A percentile compares a stretch with the other conserved stretches of the same genome.
These are phyloP conservation scores for Panthera leo DNA, from an alignment of 2,113 vertebrate species.

Conservation along the genomic window DNA sequence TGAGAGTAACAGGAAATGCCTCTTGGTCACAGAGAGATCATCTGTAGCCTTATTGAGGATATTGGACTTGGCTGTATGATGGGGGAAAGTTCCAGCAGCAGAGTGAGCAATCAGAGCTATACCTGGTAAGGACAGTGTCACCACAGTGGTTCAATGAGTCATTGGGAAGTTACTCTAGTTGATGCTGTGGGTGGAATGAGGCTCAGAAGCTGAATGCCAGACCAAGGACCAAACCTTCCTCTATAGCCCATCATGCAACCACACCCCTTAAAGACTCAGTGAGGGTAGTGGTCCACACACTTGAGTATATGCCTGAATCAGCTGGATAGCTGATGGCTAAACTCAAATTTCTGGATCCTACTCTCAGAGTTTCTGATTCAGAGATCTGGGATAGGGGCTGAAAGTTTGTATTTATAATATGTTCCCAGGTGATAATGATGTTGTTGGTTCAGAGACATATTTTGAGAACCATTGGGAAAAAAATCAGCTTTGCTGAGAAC, in stretches of 20 bases:
- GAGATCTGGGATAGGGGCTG: not conserved
- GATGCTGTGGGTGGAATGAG: not conserved
- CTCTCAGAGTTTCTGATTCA: not conserved
- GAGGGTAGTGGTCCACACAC: not conserved
- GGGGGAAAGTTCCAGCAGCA: not conserved
- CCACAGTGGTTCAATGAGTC: not conserved
- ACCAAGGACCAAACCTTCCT: not conserved
- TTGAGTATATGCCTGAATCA: not conserved
- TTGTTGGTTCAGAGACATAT: not conserved
- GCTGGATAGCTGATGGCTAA: not conserved
- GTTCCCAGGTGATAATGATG: not conserved
- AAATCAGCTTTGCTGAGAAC: not conserved
- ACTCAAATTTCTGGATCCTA: not conserved
- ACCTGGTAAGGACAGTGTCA: too few species aligned
- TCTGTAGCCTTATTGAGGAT: not conserved
- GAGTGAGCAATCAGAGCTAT: not conserved
- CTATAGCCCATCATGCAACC: not conserved
- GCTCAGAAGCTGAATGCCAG: not conserved
- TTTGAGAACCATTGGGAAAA: not conserved
- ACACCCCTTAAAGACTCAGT: not conserved
- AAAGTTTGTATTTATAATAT: not conserved
- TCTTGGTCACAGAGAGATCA: not conserved
- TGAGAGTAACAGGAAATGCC: not conserved
- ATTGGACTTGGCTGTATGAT: not conserved
- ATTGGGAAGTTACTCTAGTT: not conserved